Conservation (phyloP, 2,797 vertebrate species). For the Pelobates cultripes region DNA sequence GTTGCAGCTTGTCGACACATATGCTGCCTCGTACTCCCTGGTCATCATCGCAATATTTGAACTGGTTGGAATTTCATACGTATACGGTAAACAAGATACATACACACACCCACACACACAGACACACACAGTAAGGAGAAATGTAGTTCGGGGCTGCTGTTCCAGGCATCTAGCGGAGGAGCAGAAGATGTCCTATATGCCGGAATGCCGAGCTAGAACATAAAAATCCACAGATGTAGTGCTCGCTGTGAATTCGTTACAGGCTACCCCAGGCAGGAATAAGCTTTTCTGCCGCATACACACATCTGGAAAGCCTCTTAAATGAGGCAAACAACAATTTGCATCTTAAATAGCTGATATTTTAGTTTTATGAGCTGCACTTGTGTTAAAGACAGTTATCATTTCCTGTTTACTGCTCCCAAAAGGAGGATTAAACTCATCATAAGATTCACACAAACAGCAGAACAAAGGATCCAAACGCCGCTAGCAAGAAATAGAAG, state of each 20-base stretch:
- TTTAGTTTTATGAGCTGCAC: conserved; percentile 39
- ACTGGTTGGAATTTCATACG: conserved; percentile 91
- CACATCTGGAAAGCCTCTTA: background rate
- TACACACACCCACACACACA: no score
- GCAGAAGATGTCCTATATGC: no score
- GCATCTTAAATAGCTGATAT: conserved; percentile 28
- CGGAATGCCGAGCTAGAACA: no score
- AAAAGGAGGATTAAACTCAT: conserved; percentile 29
- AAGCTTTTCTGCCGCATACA: background rate
- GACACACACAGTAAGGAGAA: background rate
- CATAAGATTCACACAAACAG: background rate
- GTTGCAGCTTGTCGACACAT: conserved; percentile 96
- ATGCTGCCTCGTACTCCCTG: conserved; percentile 92
- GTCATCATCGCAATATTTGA: conserved; percentile 98
- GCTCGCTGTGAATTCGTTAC: no score
- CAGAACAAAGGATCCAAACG: background rate
- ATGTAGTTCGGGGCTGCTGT: no score
- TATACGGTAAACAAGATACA: conserved; percentile 84
- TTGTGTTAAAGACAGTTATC: conserved; percentile 42
- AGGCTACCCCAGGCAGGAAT: no score
- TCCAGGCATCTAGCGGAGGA: no score
- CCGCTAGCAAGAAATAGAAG: background rate
- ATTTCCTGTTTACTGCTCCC: conserved; percentile 35
- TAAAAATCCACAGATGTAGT: no score
- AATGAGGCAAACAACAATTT: background rate